Evolutionary conservation across 2,888 invertebrate species (phyloP), one percentile per base, ranked within the genome.

Genomic region (Drosophila algonquin): DNA sequence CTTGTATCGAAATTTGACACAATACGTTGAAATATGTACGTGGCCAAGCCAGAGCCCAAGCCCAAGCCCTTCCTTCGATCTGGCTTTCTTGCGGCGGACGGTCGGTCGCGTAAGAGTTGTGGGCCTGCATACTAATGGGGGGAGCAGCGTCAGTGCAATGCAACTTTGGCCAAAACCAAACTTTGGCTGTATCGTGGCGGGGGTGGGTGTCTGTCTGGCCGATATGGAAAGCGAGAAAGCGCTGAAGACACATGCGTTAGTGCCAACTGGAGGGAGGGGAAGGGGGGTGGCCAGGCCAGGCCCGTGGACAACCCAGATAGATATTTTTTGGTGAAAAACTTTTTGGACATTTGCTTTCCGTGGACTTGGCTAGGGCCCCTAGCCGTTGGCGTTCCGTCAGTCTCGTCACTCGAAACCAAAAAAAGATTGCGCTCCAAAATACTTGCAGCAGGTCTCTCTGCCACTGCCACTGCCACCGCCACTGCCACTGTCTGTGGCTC

Each of bases 141-240:
- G 72, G 5, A 35, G 32, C 32, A 55, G 64, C 62, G 63, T 76
- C 74, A 82, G 80, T 78, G 80, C 76, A 80, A 80, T 81, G 81
- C 81, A 81, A 82, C 77, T 60, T 60, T 50, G 75, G 56, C 64
- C 63, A 40, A 40, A n/a, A 7, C 40, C 40, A 40, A 40, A 40
- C n/a, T n/a, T n/a, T 14, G 65, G 64, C 47, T 59, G 54, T 51
- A 27, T 40, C 52, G 46, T n/a, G 54, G 58, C 62, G 58, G 24
- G 16, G 47, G 45, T 30, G 58, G 67, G 63, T 58, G 68, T 76
- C 60, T 52, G 47, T 76, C 60, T 52, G 47, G 60, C 56, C 77
- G 70, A 77, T 83, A 83, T 82, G 88, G 81, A 84, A 89, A 87
- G 86, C 83, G 88, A 89, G 88, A 88, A 89, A 88, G 89, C 40